Evolutionary conservation across 2,113 vertebrate genomes (phyloP), one percentile per base, ranked within the genome.

Genomic region (Eclectus roratus): DNA sequence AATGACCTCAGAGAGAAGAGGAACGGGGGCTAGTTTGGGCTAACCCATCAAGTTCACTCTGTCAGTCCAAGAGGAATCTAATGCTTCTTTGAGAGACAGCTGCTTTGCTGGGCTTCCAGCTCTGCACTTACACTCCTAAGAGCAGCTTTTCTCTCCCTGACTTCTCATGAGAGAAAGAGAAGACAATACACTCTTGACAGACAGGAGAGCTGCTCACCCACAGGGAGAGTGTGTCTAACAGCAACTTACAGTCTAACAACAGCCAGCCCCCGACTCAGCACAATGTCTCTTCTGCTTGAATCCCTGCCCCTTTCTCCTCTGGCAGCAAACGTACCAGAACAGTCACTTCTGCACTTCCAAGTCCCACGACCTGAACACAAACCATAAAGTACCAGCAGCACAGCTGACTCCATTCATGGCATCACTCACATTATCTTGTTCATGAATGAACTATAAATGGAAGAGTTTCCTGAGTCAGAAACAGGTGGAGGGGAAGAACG

Each of bases 401-500:
- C 44, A 96, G 72, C 46, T 6, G 3, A 64, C 25, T 84, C 79
- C 58, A 53, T 93, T 92, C 63, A 53, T 13, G 27, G 74, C 49
- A 89, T 76, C 21, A 29, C 24, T 61, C 55, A 53, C 35, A 49
- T 85, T 58, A 71, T 66, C 55, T 58, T 76, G 69, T 39, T 94
- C 33, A n/a, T 89, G 91, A 92, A 95, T 82, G 46, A 93, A 71
- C 25, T 43, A 74, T 41, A 80, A 80, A 85, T 41, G 55, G 80
- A 81, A 66, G 79, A n/a, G 71, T 81, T 50, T 96, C 76, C 70
- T 64, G 61, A 94, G 81, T 93, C 79, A 90, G 72, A 91, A 95
- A 82, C 80, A 91, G 89, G 88, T 69, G 69, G 63, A 92, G 35
- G 17, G 31, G 71, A 93, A 85, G 81, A 93, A 93, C 37, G 73